Evolutionary conservation across 1,140 invertebrate species (phyloP).

Genomic region (Caenorhabditis remanei): DNA sequence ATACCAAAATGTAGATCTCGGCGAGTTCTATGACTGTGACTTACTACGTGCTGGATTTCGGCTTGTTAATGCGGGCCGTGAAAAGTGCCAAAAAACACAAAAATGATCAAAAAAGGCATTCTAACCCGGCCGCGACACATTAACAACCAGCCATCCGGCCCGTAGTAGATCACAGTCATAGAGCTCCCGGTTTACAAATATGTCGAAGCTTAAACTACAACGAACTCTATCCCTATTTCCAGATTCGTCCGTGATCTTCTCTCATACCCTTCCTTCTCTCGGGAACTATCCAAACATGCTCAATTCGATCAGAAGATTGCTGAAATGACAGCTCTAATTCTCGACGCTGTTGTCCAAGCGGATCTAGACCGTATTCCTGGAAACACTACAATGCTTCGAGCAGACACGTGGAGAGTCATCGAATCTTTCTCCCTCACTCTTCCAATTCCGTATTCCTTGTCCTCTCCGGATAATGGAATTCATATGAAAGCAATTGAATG

Average conservation of each 20-base stretch:
- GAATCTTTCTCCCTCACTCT: conserved; percentile 18
- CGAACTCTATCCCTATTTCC: neutral
- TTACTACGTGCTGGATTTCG: no score
- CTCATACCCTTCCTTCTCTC: conserved; percentile 54
- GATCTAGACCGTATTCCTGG: conserved; percentile 49
- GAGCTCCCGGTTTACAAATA: no score
- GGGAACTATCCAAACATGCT: conserved; percentile 32
- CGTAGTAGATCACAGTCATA: no score
- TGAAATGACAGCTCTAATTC: conserved; percentile 49
- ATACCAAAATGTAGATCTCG: no score
- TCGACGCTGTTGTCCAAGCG: conserved; percentile 52
- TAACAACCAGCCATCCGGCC: no score
- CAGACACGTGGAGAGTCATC: conserved; percentile 34
- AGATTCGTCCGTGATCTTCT: conserved; percentile 60
- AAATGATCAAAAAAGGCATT: no score
- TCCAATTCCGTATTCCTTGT: conserved; percentile 49
- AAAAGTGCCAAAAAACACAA: no score
- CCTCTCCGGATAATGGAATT: conserved; percentile 55
- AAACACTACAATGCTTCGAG: conserved; percentile 57
- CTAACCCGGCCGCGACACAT: no score
- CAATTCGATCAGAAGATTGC: conserved; percentile 65
- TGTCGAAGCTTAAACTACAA: no score
- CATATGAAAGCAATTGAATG: conserved; percentile 57
- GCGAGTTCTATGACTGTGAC: no score
- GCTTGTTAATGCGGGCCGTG: no score